Percentiles rank a stretch among this genome's conserved stretches.
Conservation (phyloP, 2,797 vertebrate genomes). For the Cryptoprocta ferox region DNA sequence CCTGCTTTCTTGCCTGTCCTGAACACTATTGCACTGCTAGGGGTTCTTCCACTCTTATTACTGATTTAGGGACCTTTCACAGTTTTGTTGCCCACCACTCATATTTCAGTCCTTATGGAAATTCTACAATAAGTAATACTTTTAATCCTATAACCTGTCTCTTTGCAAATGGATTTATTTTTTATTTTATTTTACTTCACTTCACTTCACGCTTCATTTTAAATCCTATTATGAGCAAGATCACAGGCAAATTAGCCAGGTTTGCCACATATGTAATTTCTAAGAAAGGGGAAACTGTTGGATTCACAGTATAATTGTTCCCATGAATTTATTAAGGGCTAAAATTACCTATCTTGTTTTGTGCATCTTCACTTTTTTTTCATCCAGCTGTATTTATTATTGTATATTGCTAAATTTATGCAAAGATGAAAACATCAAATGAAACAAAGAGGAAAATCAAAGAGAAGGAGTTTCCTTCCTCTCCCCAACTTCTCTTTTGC, state of each 20-base stretch:
- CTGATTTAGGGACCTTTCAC: not conserved
- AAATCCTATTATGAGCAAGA: not conserved
- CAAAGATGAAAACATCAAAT: conserved; percentile 1
- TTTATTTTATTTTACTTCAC: not conserved
- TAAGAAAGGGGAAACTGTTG: conserved; percentile 13
- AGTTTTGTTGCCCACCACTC: not conserved
- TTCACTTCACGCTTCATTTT: conserved; percentile 36
- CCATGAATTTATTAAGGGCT: conserved; percentile 12
- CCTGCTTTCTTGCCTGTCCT: not conserved
- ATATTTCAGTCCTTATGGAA: not conserved
- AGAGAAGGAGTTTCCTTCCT: not conserved
- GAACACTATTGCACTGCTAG: not conserved
- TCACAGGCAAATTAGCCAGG: not conserved
- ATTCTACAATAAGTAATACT: conserved; percentile 16
- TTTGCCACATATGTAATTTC: not conserved
- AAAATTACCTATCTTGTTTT: not conserved
- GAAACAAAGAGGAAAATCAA: not conserved
- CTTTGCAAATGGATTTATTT: conserved; percentile 31
- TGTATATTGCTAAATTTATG: conserved; percentile 2
- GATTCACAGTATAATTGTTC: conserved; percentile 26
- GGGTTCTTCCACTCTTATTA: not conserved
- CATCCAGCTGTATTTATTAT: conserved; percentile 6
- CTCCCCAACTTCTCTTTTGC: not conserved
- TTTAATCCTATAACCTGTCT: conserved; percentile 3
- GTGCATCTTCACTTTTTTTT: not conserved